Percentiles rank a stretch among this genome's conserved stretches.
Conservation (phyloP, 2,113 vertebrate genomes). For the Arizona elegans region DNA sequence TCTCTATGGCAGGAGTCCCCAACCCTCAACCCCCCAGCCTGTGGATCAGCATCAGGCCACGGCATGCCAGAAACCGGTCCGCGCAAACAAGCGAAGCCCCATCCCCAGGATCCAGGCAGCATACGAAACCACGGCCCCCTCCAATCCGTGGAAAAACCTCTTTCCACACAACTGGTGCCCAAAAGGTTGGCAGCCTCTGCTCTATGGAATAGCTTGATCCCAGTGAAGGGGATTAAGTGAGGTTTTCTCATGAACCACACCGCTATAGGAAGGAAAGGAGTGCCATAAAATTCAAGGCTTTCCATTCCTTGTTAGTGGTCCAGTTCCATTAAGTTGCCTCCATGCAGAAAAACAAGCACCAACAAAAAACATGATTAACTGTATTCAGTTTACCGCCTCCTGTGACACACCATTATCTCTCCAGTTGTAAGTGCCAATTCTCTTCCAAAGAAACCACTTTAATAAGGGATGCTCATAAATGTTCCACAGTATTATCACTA, state of each 20-base stretch:
- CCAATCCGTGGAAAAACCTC: too few relatives aligned
- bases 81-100: too few relatives aligned
- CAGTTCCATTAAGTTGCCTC: neutral
- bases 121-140: too few relatives aligned
- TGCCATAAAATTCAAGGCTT: neutral
- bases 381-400: neutral
- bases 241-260: neutral
- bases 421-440: neutral
- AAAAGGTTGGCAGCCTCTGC: too few relatives aligned
- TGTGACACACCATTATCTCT: too few relatives aligned
- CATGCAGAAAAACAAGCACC: neutral
- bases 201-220: neutral
- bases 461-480: neutral
- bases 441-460: neutral
- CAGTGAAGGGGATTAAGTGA: neutral
- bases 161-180: too few relatives aligned
- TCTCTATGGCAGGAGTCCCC: too few relatives aligned
- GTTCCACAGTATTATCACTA: neutral
- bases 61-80: too few relatives aligned
- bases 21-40: too few relatives aligned
- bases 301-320: neutral
- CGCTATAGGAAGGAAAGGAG: neutral
- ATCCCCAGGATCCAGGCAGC: too few relatives aligned
- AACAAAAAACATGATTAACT: neutral
- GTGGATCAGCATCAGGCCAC: too few relatives aligned